Evolutionary conservation across 1,140 invertebrate species (phyloP), one percentile per base, ranked within the genome.

Genomic region (Archegozetes longisetosus): DNA sequence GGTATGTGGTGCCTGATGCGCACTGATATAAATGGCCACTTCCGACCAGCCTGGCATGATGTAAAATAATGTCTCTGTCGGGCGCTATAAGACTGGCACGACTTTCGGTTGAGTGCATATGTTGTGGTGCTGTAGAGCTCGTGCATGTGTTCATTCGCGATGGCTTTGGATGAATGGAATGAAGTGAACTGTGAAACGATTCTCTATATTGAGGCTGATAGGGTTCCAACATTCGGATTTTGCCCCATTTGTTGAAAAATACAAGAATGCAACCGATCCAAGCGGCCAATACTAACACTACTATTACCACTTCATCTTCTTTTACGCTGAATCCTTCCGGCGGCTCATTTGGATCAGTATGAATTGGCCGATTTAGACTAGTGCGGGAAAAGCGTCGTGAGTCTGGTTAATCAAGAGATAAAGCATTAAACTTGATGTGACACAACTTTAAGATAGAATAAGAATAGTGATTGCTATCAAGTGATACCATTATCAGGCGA

Each of bases 201-300:
- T 60, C 53, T 32, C 28, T 55, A 29, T 54, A 60, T 27, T 56
- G 28, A 13, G 83, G 85, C 67, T 85, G 85, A 71, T 85, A 87
- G 3, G 84, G 85, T 68, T 85, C 83, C 70, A 86, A 70, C 84
- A 91, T 91, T 46, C 88, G 78, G 50, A 91, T 92, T 75, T 92
- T 92, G 59, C 84, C 84, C 85, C 85, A 88, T 54, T 85, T 79
- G 73, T 86, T 86, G 75, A 86, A 84, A 71, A 86, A 86, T 4
- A 86, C 73, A 0, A 83, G 84, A 67, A 92, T 89, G 12, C 86
- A 87, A 0, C 81, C 86, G 2, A 85, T 81, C 88, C 88, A 92
- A 12, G 90, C 81, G 61, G 87, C 77, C 46, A 92, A 74, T 26
- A 90, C 86, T 66, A 90, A 73, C 17, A 88, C 78, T 17, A 92